Evolutionary conservation across 2,888 invertebrate genomes (phyloP), one percentile per base, ranked within the genome.

Genomic region (Seira musarum): DNA sequence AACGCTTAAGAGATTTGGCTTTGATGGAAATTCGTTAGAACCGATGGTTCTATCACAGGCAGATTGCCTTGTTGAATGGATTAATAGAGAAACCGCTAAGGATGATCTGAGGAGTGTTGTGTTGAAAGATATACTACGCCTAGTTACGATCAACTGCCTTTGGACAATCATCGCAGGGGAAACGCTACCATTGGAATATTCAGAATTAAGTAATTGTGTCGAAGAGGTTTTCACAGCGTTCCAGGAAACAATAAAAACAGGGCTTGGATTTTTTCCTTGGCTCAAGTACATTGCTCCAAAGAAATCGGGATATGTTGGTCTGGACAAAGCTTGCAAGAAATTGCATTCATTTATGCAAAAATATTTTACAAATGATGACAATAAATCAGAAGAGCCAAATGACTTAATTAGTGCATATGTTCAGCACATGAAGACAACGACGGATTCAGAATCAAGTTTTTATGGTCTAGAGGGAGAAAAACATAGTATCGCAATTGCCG

Each of bases 341-440:
- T 10, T 75, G 8, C 74, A 73, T 17, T 49, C 80, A 19, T 73
- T 81, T 35, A 22, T 85, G 1, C 30, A 53, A 30, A 61, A 63
- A 6, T 49, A 66, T 53, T 77, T 82, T 19, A 25, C n/a, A n/a
- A n/a, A 73, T 13, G 68, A 80, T 10, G 57, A 67, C 19, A 57
- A 63, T 15, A n/a, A 63, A 49, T 69, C 72, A 1, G 57, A 61
- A 10, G 46, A 46, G 2, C 75, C 80, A 53, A n/a, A n/a, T n/a
- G 73, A 83, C 73, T 73, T 85, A 10, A 84, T 81, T 24, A 82
- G 84, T 70, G 72, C 75, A 5, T 85, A 84, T 25, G 64, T 83
- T 8, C 17, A 82, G 2, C 72, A 80, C 25, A 79, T 82, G 24
- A n/a, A 68, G 1, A 78, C 69, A 30, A 76, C 79, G 0, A 68